A percentile compares a stretch with the other conserved stretches of the same genome.
phyloP scores from a whole-genome alignment of 2,797 vertebrate species.

The Acrossocheilus fasciatus region DNA sequence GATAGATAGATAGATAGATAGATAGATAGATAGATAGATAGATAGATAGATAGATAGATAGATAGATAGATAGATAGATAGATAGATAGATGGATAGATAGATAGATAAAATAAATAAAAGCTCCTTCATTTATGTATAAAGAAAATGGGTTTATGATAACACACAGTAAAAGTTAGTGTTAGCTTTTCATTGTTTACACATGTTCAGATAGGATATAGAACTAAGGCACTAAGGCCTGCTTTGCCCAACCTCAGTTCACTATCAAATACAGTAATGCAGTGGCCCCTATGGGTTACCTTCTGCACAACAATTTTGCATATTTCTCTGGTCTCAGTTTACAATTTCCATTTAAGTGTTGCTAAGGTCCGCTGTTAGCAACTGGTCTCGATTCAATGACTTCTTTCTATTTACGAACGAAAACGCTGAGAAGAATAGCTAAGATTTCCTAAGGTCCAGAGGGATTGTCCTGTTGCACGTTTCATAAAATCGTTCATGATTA shows the following conservation, averaged over 20 bases:
- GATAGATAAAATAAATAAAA: no score
- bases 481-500: constrained; percentile 18
- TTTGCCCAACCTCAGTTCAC: constrained; percentile 51
- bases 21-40: no score
- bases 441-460: neutral
- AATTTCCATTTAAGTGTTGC: neutral
- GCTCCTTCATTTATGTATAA: neutral
- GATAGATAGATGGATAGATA: no score
- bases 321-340: constrained; percentile 26
- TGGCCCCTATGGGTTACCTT: constrained; percentile 75
- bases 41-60: no score
- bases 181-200: constrained; percentile 10
- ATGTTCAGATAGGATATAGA: neutral
- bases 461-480: constrained; percentile 40
- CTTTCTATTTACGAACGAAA: constrained; percentile 6
- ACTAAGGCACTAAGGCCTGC: neutral
- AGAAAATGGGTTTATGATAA: neutral
- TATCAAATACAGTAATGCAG: constrained; percentile 72
- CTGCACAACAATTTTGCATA: constrained; percentile 68
- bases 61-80: no score
- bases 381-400: neutral
- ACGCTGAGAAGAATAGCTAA: neutral
- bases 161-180: neutral
- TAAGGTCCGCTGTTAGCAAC: neutral
- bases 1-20: no score